Percentiles rank a stretch among this genome's conserved stretches.
Evolutionary conservation across 2,113 vertebrate genomes (phyloP).

Genomic region (Melanostigma gelatinosum): DNA sequence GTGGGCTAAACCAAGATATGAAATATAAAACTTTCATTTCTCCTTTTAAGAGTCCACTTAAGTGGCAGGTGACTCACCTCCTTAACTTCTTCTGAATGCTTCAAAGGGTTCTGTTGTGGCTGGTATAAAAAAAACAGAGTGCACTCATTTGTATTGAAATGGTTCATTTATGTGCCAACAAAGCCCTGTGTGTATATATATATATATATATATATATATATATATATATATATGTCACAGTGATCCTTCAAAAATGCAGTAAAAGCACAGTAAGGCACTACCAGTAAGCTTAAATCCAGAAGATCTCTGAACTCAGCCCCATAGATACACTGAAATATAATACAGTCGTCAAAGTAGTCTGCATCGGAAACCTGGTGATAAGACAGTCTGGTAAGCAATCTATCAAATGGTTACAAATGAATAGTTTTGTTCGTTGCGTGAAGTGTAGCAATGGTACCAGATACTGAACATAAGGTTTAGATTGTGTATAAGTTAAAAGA

Average conservation of each 20-base stretch:
- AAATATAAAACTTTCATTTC: conserved; percentile 12
- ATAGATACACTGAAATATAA: background rate
- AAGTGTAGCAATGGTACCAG: background rate
- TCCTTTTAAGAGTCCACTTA: conserved; percentile 9
- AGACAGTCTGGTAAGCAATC: background rate
- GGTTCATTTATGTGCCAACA: conserved; percentile 25
- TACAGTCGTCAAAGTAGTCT: background rate
- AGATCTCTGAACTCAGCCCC: background rate
- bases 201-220: too few species aligned
- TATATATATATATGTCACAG: background rate
- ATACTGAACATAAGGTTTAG: background rate
- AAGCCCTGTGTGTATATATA: conserved; percentile 11
- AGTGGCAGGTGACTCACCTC: conserved; percentile 23
- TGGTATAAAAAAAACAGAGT: conserved; percentile 28
- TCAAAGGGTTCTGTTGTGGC: conserved; percentile 37
- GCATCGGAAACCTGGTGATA: background rate
- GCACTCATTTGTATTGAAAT: conserved; percentile 46
- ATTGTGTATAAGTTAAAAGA: too few species aligned
- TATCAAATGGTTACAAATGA: background rate
- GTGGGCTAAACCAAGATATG: background rate
- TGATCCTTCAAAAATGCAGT: conserved; percentile 8
- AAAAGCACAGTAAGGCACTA: background rate
- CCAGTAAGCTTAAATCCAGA: background rate
- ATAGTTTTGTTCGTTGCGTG: background rate
- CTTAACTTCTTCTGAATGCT: conserved; percentile 27